Conservation (phyloP, 2,888 invertebrate genomes). For the Limnephilus rhombicus region DNA sequence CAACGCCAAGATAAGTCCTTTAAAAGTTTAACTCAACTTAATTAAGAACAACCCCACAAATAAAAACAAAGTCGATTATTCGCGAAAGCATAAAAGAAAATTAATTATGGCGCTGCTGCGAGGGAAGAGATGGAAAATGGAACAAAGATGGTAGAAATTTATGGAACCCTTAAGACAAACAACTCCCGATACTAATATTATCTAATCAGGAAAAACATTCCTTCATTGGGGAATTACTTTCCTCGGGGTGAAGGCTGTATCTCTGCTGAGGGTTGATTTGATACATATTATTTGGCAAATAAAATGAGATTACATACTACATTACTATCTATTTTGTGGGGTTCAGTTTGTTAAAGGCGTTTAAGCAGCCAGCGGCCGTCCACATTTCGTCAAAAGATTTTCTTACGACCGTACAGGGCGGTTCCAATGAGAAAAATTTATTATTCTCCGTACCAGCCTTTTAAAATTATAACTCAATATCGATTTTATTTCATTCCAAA, state of each 20-base stretch:
- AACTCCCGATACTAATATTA: slow-evolving; percentile 15
- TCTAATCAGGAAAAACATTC: slow-evolving; percentile 25
- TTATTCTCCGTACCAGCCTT: too few relatives aligned
- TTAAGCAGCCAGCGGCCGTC: too few relatives aligned
- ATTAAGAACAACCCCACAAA: background rate
- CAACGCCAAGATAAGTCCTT: background rate
- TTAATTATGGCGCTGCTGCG: background rate
- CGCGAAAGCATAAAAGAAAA: slow-evolving; percentile 18
- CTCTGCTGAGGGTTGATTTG: background rate
- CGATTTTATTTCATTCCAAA: too few relatives aligned
- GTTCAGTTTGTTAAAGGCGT: too few relatives aligned
- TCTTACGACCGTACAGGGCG: too few relatives aligned
- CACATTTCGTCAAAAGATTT: too few relatives aligned
- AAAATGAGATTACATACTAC: background rate
- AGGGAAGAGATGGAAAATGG: background rate
- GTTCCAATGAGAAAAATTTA: too few relatives aligned
- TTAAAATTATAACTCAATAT: too few relatives aligned
- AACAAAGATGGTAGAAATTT: slow-evolving; percentile 20
- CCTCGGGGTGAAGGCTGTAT: background rate
- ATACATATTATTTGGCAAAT: slow-evolving; percentile 16
- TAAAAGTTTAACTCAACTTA: background rate
- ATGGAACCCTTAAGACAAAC: slow-evolving; percentile 32
- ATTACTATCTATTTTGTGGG: too few relatives aligned
- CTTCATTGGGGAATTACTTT: slow-evolving; percentile 13
- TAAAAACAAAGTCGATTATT: slow-evolving; percentile 1